These are phyloP conservation scores for Dunckerocampus dactyliophorus DNA, from an alignment of 2,113 vertebrate genomes.

Conservation along the genomic window DNA sequence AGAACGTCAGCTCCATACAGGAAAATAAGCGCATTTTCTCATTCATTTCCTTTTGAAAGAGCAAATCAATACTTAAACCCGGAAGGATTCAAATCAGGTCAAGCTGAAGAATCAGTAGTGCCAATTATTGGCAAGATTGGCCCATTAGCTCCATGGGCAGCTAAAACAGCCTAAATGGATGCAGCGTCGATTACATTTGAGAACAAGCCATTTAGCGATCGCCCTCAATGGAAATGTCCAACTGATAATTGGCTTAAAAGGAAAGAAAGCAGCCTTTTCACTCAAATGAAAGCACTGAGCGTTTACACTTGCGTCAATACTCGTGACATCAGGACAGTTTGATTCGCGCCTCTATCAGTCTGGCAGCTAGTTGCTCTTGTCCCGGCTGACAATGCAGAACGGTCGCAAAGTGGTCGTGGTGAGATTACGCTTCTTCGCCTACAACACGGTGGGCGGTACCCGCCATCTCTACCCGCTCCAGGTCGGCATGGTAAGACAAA, in stretches of 20 bases:
- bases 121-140: conserved; percentile 41
- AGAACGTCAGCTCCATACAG: no score
- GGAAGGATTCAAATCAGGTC: conserved; percentile 38
- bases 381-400: conserved; percentile 44
- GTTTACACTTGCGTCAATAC: conserved; percentile 34
- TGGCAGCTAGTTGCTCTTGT: conserved; percentile 7
- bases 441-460: conserved; percentile 37
- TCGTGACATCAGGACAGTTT: conserved; percentile 33
- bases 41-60: conserved; percentile 23
- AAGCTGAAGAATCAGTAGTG: conserved; percentile 23
- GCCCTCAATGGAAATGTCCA: conserved; percentile 46
- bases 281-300: conserved; percentile 15
- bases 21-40: not conserved
- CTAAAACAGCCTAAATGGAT: conserved; percentile 40
- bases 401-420: conserved; percentile 47
- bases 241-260: conserved; percentile 31
- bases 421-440: conserved; percentile 63
- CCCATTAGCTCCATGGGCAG: conserved; percentile 32
- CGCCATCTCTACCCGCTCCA: conserved; percentile 49
- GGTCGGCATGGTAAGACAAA: conserved; percentile 61
- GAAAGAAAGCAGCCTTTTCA: conserved; percentile 29
- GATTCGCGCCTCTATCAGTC: conserved; percentile 15
- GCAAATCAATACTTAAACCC: conserved; percentile 42
- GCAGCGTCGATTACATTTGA: conserved; percentile 35
- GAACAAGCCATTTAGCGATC: conserved; percentile 42